Conservation (phyloP, 2,797 vertebrate species). For the Anguilla marmorata region DNA sequence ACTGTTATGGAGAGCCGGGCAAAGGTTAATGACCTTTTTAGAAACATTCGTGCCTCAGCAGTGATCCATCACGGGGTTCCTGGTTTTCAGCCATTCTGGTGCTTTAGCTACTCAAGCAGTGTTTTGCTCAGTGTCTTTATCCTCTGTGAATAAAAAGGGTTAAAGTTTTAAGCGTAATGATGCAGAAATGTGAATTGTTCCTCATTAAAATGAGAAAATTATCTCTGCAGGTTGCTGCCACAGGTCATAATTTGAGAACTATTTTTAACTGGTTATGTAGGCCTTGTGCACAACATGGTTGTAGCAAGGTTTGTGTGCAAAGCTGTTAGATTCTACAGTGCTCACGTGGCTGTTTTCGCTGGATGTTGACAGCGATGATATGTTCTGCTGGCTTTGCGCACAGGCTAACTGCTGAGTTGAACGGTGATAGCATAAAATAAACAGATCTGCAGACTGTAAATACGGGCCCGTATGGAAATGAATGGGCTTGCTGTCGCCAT, state of each 20-base stretch:
- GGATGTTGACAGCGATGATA: not conserved
- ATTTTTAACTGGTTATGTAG: not conserved
- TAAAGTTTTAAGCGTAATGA: no score
- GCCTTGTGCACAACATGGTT: not conserved
- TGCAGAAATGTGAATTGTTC: not conserved
- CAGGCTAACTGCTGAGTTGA: not conserved
- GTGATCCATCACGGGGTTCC: conserved; percentile 7
- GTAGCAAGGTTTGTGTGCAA: not conserved
- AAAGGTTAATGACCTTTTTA: conserved; percentile 44
- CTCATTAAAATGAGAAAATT: not conserved
- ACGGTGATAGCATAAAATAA: not conserved
- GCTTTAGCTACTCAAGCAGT: not conserved
- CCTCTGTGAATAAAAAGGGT: not conserved
- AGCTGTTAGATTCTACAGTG: not conserved
- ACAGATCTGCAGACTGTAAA: not conserved
- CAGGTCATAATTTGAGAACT: not conserved
- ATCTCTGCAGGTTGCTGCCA: not conserved
- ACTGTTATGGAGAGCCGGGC: conserved; percentile 27
- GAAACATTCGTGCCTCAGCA: conserved; percentile 30
- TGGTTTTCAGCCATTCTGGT: not conserved
- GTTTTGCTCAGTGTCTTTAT: not conserved
- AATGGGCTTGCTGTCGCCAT: not conserved
- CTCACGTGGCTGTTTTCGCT: not conserved
- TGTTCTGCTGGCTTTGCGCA: not conserved
- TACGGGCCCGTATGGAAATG: not conserved